Evolutionary conservation across 2,888 invertebrate species (phyloP).

Genomic region (Bombylius major): DNA sequence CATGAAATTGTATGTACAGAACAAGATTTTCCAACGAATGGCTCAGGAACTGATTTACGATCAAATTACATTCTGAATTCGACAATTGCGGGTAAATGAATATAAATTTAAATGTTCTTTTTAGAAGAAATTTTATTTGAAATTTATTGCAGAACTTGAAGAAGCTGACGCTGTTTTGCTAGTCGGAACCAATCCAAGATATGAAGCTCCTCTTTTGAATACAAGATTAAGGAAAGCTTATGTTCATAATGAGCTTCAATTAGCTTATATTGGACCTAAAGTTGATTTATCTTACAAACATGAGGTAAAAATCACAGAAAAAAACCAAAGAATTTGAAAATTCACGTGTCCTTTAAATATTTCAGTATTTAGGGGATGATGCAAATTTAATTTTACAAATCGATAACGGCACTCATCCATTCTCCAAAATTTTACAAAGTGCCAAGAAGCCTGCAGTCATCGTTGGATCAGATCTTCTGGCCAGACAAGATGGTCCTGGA

Average conservation of each 20-base stretch:
- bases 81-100: slow-evolving; percentile 56
- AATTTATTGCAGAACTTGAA: slow-evolving; percentile 53
- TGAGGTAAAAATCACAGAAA: slow-evolving; percentile 39
- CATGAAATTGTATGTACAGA: slow-evolving; percentile 84
- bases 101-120: too few relatives aligned
- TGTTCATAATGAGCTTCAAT: slow-evolving; percentile 80
- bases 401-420: slow-evolving; percentile 54
- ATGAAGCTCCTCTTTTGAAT: slow-evolving; percentile 93
- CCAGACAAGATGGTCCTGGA: slow-evolving; percentile 63
- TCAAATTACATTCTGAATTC: slow-evolving; percentile 89
- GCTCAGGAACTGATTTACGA: slow-evolving; percentile 70
- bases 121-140: background rate
- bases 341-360: slow-evolving; percentile 2
- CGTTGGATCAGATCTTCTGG: slow-evolving; percentile 74
- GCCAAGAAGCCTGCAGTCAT: slow-evolving; percentile 90
- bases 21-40: slow-evolving; percentile 63
- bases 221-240: slow-evolving; percentile 90
- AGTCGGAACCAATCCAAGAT: slow-evolving; percentile 93
- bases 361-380: slow-evolving; percentile 71
- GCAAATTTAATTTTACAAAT: slow-evolving; percentile 62
- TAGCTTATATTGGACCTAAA: slow-evolving; percentile 80
- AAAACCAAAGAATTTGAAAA: too few relatives aligned
- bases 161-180: slow-evolving; percentile 86
- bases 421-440: slow-evolving; percentile 51
- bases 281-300: slow-evolving; percentile 90